Conservation (phyloP, 37 sponge, comb jelly and placozoan genomes). For the Spongilla lacustris region DNA sequence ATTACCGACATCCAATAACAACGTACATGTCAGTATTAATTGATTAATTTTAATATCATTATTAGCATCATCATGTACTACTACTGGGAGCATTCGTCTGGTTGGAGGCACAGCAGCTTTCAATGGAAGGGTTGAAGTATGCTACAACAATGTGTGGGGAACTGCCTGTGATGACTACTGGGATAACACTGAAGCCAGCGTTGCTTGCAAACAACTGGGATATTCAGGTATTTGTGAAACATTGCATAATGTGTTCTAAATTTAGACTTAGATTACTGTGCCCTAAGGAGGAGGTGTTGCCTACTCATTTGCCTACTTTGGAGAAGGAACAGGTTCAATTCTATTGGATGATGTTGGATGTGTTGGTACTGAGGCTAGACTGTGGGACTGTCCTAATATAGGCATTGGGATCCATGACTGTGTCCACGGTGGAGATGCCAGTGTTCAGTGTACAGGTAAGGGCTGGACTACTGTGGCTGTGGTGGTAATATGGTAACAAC, state of each 20-base stretch:
- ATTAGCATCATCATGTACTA: background rate
- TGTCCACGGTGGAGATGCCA: constrained; percentile 20
- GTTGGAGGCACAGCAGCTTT: constrained; percentile 11
- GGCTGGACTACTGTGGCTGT: no score
- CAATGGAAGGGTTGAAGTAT: constrained; percentile 39
- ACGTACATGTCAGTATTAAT: no score
- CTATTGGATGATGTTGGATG: constrained; percentile 19
- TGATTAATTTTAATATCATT: background rate
- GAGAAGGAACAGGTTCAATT: constrained; percentile 21
- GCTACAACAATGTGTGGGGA: constrained; percentile 11
- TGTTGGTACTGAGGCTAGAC: constrained; percentile 18
- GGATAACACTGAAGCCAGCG: background rate
- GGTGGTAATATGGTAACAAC: no score
- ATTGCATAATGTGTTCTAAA: no score
- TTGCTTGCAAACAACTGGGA: constrained; percentile 31
- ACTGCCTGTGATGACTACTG: constrained; percentile 30
- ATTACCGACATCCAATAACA: no score
- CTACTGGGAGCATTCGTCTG: constrained; percentile 22
- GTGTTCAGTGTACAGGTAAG: constrained; percentile 13
- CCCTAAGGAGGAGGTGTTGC: constrained; percentile 12
- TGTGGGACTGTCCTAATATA: constrained; percentile 3
- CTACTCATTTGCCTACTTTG: constrained; percentile 20
- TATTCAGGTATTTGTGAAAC: background rate
- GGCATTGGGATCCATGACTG: background rate
- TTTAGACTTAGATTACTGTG: no score